Conservation (phyloP, 35 echinoderm and acorn worm species). For the Ptychodera flava region DNA sequence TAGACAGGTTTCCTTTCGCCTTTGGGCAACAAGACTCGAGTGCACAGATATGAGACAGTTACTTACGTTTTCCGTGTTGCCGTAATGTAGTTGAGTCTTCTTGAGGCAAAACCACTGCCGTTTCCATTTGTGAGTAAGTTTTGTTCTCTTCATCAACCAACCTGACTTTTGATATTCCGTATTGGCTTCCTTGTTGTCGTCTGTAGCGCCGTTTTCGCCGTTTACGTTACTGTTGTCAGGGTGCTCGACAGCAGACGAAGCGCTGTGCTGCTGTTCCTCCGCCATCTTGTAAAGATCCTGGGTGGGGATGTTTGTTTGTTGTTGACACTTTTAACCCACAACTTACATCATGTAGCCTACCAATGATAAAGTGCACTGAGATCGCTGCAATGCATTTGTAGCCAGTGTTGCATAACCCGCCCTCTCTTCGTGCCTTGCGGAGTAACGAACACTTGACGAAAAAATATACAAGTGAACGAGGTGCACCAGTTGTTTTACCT, state of each 20-base stretch:
- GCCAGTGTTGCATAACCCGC: no score
- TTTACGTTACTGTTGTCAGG: background rate
- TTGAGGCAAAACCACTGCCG: conserved; percentile 64
- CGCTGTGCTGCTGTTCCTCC: background rate
- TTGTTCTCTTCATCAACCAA: conserved; percentile 64
- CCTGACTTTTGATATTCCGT: conserved; percentile 50
- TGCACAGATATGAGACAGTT: no score
- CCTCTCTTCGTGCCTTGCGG: no score
- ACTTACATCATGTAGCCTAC: no score
- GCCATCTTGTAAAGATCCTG: background rate
- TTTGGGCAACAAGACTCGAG: no score
- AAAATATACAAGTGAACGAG: no score
- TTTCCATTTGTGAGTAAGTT: conserved; percentile 66
- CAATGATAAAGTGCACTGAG: no score
- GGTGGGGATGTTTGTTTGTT: background rate
- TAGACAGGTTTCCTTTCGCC: no score
- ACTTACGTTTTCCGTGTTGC: conserved; percentile 46
- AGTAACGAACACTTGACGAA: no score
- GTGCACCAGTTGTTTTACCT: no score
- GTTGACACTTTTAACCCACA: no score
- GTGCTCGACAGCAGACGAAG: background rate
- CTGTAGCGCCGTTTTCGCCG: background rate
- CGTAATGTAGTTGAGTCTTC: conserved; percentile 45
- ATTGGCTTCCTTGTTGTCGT: conserved; percentile 19
- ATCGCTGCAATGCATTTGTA: no score